A percentile compares a stretch with the other conserved stretches of the same genome.
Conservation (phyloP, 2,113 vertebrate species). For the Puntigrus tetrazona region DNA sequence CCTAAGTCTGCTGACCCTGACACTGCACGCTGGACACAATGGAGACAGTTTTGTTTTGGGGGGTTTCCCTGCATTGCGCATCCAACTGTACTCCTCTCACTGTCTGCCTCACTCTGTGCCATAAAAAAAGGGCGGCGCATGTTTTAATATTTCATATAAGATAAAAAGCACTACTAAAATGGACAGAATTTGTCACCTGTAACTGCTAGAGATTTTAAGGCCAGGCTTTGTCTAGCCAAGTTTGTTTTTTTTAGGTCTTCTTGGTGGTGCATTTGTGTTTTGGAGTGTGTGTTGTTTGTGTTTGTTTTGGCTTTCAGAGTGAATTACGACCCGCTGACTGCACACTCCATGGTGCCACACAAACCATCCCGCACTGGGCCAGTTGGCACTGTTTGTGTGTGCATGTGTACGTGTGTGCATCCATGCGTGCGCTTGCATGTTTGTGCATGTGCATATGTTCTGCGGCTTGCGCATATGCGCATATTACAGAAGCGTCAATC, state of each 20-base stretch:
- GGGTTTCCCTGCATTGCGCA: not conserved
- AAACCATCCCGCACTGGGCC: conserved; percentile 10
- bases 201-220: not conserved
- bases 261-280: not conserved
- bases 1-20: conserved; percentile 28
- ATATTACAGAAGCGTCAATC: not conserved
- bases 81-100: not conserved
- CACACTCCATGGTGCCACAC: conserved; percentile 46
- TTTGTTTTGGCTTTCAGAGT: conserved; percentile 21
- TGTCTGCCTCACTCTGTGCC: not conserved
- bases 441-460: conserved; percentile 36
- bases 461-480: not conserved
- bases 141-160: not conserved
- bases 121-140: not conserved
- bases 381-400: conserved; percentile 23
- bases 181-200: not conserved
- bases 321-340: conserved; percentile 39
- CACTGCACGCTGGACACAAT: conserved; percentile 10
- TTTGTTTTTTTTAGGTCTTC: not conserved
- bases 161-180: not conserved
- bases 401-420: conserved; percentile 13
- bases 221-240: not conserved
- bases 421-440: not conserved
- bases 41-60: conserved; percentile 11
- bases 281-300: no score